Evolutionary conservation across 1,140 invertebrate species (phyloP).

Genomic region (Lasioglossum baleicum): DNA sequence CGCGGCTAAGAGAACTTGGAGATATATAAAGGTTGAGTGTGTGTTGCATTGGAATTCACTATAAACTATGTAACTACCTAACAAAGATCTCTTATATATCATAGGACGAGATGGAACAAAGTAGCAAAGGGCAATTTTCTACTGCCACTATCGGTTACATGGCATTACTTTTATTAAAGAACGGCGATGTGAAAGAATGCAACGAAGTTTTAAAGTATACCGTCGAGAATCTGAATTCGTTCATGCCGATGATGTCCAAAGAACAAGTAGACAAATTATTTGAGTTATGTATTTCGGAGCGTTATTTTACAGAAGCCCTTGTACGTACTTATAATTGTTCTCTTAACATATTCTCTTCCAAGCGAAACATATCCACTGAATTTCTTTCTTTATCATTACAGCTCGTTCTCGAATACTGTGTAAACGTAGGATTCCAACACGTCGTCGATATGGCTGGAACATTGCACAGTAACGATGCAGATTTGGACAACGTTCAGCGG

Average conservation of each 20-base stretch:
- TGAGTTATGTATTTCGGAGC: conserved; percentile 51
- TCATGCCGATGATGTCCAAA: conserved; percentile 44
- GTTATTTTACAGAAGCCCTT: conserved; percentile 51
- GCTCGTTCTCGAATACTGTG: conserved; percentile 38
- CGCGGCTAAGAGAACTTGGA: conserved; percentile 62
- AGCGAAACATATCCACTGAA: neutral
- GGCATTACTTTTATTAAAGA: conserved; percentile 56
- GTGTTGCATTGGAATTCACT: neutral
- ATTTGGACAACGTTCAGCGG: conserved; percentile 40
- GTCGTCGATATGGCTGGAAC: conserved; percentile 46
- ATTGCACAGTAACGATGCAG: conserved; percentile 39
- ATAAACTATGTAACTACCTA: neutral
- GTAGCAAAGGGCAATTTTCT: neutral
- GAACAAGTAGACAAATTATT: conserved; percentile 58
- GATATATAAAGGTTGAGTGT: conserved; percentile 55
- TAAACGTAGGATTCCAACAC: conserved; percentile 47
- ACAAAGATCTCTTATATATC: neutral
- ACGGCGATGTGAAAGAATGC: conserved; percentile 54
- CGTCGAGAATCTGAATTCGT: neutral
- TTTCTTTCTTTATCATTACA: conserved; percentile 14
- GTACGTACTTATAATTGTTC: conserved; percentile 56
- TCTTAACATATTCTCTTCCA: neutral
- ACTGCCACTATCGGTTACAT: conserved; percentile 39
- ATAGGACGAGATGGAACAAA: conserved; percentile 22
- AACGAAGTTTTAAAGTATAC: conserved; percentile 55